Evolutionary conservation across 1,140 invertebrate species (phyloP).

Genomic region (Teleopsis dalmanni): DNA sequence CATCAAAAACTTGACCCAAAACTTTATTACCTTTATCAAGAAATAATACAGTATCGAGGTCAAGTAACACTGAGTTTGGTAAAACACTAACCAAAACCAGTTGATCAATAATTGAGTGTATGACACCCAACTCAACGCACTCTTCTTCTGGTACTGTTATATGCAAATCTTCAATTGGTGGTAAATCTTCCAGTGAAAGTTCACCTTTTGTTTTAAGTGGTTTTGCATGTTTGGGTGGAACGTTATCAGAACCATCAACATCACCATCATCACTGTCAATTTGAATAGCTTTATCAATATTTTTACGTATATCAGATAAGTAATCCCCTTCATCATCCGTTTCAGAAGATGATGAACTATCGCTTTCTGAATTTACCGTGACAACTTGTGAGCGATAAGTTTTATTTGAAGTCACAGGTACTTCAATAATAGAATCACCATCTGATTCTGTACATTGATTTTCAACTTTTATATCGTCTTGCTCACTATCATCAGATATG

Average conservation of each 20-base stretch:
- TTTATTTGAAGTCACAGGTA: conserved; percentile 16
- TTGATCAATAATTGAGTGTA: conserved; percentile 63
- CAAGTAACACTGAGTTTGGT: conserved; percentile 62
- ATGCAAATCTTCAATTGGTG: conserved; percentile 73
- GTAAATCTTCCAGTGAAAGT: conserved; percentile 58
- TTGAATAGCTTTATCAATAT: conserved; percentile 32
- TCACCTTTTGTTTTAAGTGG: conserved; percentile 34
- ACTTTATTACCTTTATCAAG: conserved; percentile 61
- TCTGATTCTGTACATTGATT: not conserved
- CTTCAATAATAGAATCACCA: conserved; percentile 22
- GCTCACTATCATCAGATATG: conserved; percentile 24
- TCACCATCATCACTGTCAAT: conserved; percentile 23
- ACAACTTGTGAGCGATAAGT: conserved; percentile 21
- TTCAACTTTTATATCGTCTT: conserved; percentile 13
- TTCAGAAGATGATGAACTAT: conserved; percentile 18
- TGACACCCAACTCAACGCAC: conserved; percentile 64
- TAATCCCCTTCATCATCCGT: conserved; percentile 30
- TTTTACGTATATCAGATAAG: conserved; percentile 25
- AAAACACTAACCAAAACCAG: conserved; percentile 65
- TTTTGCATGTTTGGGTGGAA: conserved; percentile 15
- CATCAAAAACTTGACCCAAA: conserved; percentile 79
- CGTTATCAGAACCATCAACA: conserved; percentile 14
- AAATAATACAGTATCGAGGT: conserved; percentile 80
- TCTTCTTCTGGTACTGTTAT: conserved; percentile 70
- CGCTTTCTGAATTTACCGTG: conserved; percentile 20